These are phyloP conservation scores for Nerophis ophidion DNA, from an alignment of 2,113 vertebrate genomes.

Conservation along the genomic window DNA sequence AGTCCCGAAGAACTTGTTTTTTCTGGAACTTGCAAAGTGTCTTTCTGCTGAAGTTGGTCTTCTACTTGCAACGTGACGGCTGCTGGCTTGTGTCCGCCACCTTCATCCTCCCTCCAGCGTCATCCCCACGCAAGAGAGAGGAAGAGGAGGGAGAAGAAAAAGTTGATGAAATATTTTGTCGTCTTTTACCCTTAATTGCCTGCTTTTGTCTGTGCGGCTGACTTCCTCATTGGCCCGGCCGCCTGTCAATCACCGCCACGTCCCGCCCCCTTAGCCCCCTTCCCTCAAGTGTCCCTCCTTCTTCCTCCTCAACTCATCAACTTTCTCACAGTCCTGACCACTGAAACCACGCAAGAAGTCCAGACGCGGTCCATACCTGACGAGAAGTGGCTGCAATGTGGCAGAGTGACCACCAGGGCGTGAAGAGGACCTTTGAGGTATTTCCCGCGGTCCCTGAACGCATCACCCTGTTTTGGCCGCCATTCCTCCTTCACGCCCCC, in stretches of 20 bases:
- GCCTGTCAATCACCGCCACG: conserved; percentile 62
- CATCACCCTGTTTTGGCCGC: conserved; percentile 41
- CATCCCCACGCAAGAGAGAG: conserved; percentile 25
- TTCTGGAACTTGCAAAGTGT: conserved; percentile 7
- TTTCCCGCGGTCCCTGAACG: conserved; percentile 58
- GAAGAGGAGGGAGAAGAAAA: conserved; percentile 26
- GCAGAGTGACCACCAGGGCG: conserved; percentile 34
- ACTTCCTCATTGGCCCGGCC: conserved; percentile 57
- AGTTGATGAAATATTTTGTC: conserved; percentile 70
- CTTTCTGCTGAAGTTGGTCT: conserved; percentile 1
- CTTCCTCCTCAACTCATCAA: conserved; percentile 29
- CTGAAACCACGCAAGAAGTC: conserved; percentile 29
- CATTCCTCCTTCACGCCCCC: conserved; percentile 46
- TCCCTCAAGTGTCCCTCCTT: conserved; percentile 13
- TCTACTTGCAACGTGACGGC: conserved; percentile 20
- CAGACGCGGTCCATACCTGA: conserved; percentile 28
- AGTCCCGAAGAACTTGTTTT: too few relatives aligned
- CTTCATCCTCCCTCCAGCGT: conserved; percentile 36
- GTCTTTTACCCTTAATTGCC: conserved; percentile 78
- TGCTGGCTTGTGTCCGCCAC: conserved; percentile 11
- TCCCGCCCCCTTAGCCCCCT: conserved; percentile 37
- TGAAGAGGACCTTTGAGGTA: conserved; percentile 13
- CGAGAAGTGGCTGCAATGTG: conserved; percentile 13
- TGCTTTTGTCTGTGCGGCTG: conserved; percentile 68
- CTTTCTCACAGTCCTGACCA: conserved; percentile 32